These are phyloP conservation scores for Meteorus sp. DNA, from an alignment of 1,140 invertebrate genomes.

Conservation along the genomic window DNA sequence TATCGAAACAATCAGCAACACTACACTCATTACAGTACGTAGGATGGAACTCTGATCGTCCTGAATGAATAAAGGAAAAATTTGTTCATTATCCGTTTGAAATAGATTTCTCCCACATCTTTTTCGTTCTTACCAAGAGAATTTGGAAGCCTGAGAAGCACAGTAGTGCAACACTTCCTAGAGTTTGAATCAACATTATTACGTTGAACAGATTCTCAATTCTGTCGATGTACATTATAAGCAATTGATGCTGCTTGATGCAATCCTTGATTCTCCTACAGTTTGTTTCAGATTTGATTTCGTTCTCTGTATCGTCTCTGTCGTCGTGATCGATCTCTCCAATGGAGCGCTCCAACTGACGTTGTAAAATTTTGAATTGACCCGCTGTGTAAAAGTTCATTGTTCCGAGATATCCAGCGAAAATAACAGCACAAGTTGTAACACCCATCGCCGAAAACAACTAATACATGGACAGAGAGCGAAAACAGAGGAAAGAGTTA, in stretches of 20 bases:
- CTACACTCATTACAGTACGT: too few relatives aligned
- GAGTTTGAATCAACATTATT: conserved; percentile 21
- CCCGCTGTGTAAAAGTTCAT: conserved; percentile 31
- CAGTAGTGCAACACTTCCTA: conserved; percentile 19
- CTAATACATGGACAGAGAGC: too few relatives aligned
- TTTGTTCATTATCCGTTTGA: too few relatives aligned
- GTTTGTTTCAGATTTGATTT: background rate
- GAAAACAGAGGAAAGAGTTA: background rate
- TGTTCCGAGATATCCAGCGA: conserved; percentile 36
- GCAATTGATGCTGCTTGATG: conserved; percentile 23
- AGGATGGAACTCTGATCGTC: too few relatives aligned
- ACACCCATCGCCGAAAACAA: conserved; percentile 25
- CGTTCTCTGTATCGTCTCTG: conserved; percentile 4
- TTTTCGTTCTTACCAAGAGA: conserved; percentile 16
- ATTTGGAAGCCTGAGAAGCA: conserved; percentile 27
- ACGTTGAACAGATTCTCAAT: conserved; percentile 21
- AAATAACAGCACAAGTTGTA: conserved; percentile 33
- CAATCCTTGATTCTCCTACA: background rate
- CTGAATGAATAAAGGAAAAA: too few relatives aligned
- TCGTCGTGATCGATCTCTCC: too few relatives aligned
- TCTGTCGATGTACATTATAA: conserved; percentile 18
- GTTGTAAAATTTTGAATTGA: conserved; percentile 36
- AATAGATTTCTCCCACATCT: too few relatives aligned
- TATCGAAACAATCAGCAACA: too few relatives aligned
- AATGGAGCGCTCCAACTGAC: conserved; percentile 8